These are phyloP conservation scores for Beris morrisii DNA, from an alignment of 2,888 invertebrate species.

Conservation along the genomic window DNA sequence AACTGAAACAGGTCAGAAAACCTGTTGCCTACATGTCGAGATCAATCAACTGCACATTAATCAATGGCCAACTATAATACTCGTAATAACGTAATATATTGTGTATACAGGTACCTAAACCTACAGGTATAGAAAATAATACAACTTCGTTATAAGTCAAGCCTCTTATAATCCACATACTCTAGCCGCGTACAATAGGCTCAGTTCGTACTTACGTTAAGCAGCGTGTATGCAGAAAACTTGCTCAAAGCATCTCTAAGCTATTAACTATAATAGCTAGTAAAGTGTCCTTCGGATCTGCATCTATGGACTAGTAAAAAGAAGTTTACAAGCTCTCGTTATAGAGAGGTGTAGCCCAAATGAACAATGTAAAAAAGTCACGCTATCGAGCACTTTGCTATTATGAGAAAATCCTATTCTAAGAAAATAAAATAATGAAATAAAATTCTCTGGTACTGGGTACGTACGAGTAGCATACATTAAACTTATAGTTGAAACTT, in stretches of 20 bases:
- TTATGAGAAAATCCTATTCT: slow-evolving; percentile 20
- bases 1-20: slow-evolving; percentile 32
- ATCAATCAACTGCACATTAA: slow-evolving; percentile 32
- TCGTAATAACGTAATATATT: too few relatives aligned
- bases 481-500: too few relatives aligned
- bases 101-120: too few relatives aligned
- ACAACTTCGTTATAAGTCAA: not conserved
- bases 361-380: slow-evolving; percentile 25
- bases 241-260: too few relatives aligned
- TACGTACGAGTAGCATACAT: too few relatives aligned
- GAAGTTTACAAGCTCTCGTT: not conserved
- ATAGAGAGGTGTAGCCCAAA: slow-evolving; percentile 13
- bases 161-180: not conserved
- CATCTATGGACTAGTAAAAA: not conserved
- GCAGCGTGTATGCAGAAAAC: slow-evolving; percentile 13
- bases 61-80: slow-evolving; percentile 16
- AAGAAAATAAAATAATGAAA: too few relatives aligned
- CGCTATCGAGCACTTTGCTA: slow-evolving; percentile 23
- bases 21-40: slow-evolving; percentile 20
- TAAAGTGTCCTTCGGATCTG: slow-evolving; percentile 6
- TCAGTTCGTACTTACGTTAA: not conserved
- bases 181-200: not conserved
- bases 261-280: too few relatives aligned
- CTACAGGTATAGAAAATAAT: slow-evolving; percentile 1
- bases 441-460: too few relatives aligned